Evolutionary conservation across 2,113 vertebrate species (phyloP), one percentile per base, ranked within the genome.

Genomic region (Clinocottus analis): DNA sequence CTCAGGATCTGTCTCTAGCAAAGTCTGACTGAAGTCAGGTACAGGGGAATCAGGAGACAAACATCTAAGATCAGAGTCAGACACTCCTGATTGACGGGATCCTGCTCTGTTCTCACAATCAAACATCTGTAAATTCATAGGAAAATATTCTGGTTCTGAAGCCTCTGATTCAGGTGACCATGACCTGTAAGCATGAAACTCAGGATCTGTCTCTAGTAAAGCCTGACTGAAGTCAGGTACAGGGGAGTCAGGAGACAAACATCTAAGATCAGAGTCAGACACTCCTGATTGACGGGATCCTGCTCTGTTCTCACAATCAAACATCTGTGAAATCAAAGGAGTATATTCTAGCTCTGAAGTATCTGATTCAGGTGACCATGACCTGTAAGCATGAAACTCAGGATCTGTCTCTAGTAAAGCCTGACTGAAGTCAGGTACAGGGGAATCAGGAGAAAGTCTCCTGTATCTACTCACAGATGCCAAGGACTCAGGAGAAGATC

Each of bases 201-300:
- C 53, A 49, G 56, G 21, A 67, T 11, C 25, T 0, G 12, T 47
- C 5, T 71, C 71, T 25, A 21, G 21, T 1, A 79, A 69, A 69
- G 62, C n/a, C 19, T 19, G 66, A 31, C 63, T 65, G n/a, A 83
- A 88, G 13, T 80, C 84, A 14, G 83, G 70, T 31, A 85, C 3
- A 23, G 84, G n/a, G n/a, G 91, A 92, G 60, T 90, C 90, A 51
- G 85, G 81, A 51, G 80, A 78, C 60, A 89, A 71, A 77, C 35
- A 73, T 67, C 76, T 37, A 12, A 43, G 35, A 53, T 85, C 59
- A 39, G 19, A 31, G 49, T 77, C 62, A 21, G 83, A 83, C 23
- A 11, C 0, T 0, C 9, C 35, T 45, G 83, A 85, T 19, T 79
- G 75, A 31, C 25, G 0, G 3, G 80, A 88, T 2, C 71, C 61